Evolutionary conservation across 2,113 vertebrate species (phyloP).

Genomic region (Setophaga petechia): DNA sequence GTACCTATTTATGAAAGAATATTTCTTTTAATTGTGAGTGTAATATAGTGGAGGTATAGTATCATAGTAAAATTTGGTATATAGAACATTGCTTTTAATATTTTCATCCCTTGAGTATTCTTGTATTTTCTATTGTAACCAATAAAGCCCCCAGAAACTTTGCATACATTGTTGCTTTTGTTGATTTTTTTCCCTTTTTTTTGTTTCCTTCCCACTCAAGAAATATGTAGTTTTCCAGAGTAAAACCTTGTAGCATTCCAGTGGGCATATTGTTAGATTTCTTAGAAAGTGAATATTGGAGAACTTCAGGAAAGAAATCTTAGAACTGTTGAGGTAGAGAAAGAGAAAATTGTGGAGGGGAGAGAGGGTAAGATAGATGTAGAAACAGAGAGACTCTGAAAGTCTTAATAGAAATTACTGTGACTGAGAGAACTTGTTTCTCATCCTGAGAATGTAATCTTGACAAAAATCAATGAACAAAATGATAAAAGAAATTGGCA

Average conservation of each 20-base stretch:
- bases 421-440: not conserved
- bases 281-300: not conserved
- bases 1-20: not conserved
- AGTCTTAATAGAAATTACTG: not conserved
- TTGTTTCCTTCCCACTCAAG: not conserved
- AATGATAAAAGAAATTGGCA: not conserved
- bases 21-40: not conserved
- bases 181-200: not conserved
- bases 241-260: not conserved
- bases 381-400: not conserved
- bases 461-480: constrained; percentile 14
- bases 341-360: not conserved
- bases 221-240: not conserved
- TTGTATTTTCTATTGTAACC: not conserved
- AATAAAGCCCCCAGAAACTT: not conserved
- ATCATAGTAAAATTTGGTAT: not conserved
- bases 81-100: not conserved
- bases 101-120: not conserved
- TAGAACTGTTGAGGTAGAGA: not conserved
- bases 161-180: not conserved
- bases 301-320: not conserved
- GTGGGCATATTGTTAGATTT: not conserved
- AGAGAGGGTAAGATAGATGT: not conserved
- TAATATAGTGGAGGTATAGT: not conserved
- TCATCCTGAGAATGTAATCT: not conserved